phyloP scores from a whole-genome alignment of 2,113 vertebrate genomes.

The Pseudolaguvia tuberculata region DNA sequence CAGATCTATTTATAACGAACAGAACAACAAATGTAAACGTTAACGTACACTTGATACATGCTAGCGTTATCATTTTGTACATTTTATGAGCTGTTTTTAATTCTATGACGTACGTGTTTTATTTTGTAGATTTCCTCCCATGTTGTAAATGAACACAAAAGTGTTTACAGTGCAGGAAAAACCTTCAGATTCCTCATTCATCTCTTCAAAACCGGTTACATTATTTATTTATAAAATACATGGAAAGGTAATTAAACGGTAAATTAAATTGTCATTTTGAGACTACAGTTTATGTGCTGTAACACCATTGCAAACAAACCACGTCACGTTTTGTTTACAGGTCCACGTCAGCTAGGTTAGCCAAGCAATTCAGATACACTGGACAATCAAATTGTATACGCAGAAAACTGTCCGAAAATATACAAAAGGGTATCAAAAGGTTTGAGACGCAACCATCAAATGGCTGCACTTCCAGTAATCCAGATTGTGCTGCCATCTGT shows the following conservation, averaged over 20 bases:
- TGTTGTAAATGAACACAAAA: slow-evolving; percentile 52
- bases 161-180: slow-evolving; percentile 63
- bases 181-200: slow-evolving; percentile 55
- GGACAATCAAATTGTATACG: neutral
- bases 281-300: slow-evolving; percentile 11
- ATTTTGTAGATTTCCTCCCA: slow-evolving; percentile 63
- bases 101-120: slow-evolving; percentile 58
- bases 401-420: neutral
- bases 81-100: slow-evolving; percentile 64
- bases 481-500: no score
- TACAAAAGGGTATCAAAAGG: no score
- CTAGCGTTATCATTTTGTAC: slow-evolving; percentile 62
- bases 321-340: neutral
- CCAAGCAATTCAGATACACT: slow-evolving; percentile 20
- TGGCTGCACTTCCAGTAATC: no score
- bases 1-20: slow-evolving; percentile 70
- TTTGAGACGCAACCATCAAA: no score
- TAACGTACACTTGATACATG: slow-evolving; percentile 56
- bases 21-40: slow-evolving; percentile 61
- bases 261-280: no score
- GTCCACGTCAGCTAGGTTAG: neutral
- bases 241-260: slow-evolving; percentile 25
- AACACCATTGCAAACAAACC: slow-evolving; percentile 18
- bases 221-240: slow-evolving; percentile 46
- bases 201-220: slow-evolving; percentile 53